Percentiles rank a stretch among this genome's conserved stretches.
These are phyloP conservation scores for Anomalospiza imberbis DNA, from an alignment of 2,797 vertebrate genomes.

Conservation along the genomic window DNA sequence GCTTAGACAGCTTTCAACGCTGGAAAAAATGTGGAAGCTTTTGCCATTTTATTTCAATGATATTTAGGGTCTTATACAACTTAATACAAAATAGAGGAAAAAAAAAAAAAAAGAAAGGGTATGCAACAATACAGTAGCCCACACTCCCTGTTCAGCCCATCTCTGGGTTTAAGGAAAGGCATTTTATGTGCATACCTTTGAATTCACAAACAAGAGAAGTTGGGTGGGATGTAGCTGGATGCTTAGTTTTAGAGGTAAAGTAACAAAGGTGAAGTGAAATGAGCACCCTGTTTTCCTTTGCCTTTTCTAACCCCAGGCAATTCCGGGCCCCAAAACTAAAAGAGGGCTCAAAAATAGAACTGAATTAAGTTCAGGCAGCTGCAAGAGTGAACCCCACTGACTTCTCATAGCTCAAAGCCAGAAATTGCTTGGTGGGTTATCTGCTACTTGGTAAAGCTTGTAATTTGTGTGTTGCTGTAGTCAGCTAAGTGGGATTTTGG, in stretches of 20 bases:
- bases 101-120: not conserved
- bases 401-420: slow-evolving; percentile 68
- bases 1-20: not conserved
- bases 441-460: slow-evolving; percentile 73
- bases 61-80: not conserved
- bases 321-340: not conserved
- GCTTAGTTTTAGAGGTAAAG: not conserved
- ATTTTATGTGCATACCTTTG: not conserved
- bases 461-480: slow-evolving; percentile 79
- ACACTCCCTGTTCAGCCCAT: not conserved
- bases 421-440: slow-evolving; percentile 67
- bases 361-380: slow-evolving; percentile 44
- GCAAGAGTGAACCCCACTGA: slow-evolving; percentile 37
- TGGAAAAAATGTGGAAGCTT: not conserved
- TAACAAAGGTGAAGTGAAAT: not conserved
- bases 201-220: not conserved
- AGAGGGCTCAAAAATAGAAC: slow-evolving; percentile 44
- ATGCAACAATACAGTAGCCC: not conserved
- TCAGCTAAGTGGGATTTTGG: slow-evolving; percentile 74
- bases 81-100: not conserved
- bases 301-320: not conserved
- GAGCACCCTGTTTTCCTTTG: not conserved
- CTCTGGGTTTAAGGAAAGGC: not conserved
- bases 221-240: not conserved
- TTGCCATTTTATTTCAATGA: not conserved